Conservation (phyloP, 1,140 invertebrate genomes). For the Anoplolepis gracilipes region DNA sequence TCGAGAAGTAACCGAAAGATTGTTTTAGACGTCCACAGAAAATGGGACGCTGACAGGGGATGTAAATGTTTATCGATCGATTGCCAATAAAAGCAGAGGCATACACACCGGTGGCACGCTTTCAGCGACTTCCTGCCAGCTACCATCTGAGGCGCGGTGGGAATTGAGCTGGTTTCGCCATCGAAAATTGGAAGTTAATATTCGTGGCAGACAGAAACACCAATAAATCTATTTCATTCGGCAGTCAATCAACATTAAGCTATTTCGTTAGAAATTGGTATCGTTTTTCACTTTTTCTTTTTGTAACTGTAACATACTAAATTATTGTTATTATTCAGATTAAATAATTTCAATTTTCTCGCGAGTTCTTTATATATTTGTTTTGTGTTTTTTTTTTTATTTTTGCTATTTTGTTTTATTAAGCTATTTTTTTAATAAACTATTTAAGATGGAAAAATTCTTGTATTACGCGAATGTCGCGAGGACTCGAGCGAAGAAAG, state of each 20-base stretch:
- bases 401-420: neutral
- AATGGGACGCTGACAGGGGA: conserved; percentile 63
- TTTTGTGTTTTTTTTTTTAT: too few relatives aligned
- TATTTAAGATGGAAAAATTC: conserved; percentile 11
- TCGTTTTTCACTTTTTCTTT: neutral
- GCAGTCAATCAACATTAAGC: neutral
- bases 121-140: conserved; percentile 68
- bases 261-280: neutral
- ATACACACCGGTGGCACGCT: conserved; percentile 48
- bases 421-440: neutral
- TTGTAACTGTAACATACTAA: neutral
- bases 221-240: conserved; percentile 7
- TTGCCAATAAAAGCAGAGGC: conserved; percentile 75
- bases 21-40: conserved; percentile 40
- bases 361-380: neutral
- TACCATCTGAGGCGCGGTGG: neutral
- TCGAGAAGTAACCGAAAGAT: conserved; percentile 1
- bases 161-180: conserved; percentile 10
- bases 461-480: neutral
- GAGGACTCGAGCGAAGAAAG: conserved; percentile 23
- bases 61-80: conserved; percentile 74
- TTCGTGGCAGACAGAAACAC: conserved; percentile 1
- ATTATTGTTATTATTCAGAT: neutral
- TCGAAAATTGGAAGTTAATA: conserved; percentile 29
- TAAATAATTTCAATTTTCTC: conserved; percentile 1